Evolutionary conservation across 2,888 invertebrate genomes (phyloP).

Genomic region (Leucophora obtusa): DNA sequence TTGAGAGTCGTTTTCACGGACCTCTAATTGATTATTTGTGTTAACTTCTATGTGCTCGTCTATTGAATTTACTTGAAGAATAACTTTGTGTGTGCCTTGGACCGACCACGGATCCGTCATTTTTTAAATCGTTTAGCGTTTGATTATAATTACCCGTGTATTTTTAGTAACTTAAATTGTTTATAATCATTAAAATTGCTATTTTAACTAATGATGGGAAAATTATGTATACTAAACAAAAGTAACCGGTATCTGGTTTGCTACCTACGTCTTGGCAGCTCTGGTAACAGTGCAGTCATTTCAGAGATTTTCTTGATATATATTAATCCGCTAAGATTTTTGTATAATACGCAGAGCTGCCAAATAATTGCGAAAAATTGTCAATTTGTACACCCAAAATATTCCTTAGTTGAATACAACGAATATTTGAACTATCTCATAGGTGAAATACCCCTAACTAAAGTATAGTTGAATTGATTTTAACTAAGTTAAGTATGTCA

Average conservation of each 20-base stretch:
- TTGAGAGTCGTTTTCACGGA: conserved; percentile 33
- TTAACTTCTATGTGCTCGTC: conserved; percentile 2
- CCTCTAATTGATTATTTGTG: conserved; percentile 38
- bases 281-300: neutral
- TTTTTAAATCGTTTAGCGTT: conserved; percentile 34
- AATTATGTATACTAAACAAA: neutral
- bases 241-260: conserved; percentile 7
- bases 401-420: no score
- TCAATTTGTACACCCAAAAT: no score
- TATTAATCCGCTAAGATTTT: no score
- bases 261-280: neutral
- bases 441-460: no score
- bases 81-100: conserved; percentile 63
- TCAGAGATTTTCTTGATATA: no score
- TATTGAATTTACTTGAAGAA: conserved; percentile 39
- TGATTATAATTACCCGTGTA: conserved; percentile 19
- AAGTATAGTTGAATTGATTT: no score
- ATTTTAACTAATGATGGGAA: neutral
- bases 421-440: no score
- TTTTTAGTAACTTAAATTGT: conserved; percentile 30
- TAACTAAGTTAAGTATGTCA: no score
- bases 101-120: conserved; percentile 72
- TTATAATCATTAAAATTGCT: conserved; percentile 32
- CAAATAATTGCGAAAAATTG: no score
- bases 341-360: no score